Evolutionary conservation across 2,888 invertebrate species (phyloP), one percentile per base, ranked within the genome.

Genomic region (Pantelozetes paolii): DNA sequence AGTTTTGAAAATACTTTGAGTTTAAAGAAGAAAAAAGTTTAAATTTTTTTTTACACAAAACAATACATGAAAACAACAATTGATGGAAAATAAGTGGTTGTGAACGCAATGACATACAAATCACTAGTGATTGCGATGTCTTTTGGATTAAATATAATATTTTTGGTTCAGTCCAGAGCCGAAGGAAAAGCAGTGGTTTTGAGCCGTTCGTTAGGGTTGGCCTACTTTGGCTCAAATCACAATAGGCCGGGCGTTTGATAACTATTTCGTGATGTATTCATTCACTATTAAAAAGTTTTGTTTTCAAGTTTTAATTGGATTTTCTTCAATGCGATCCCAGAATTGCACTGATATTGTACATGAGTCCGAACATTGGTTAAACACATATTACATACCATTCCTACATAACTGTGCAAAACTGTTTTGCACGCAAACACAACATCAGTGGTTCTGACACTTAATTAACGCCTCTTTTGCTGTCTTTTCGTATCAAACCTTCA

Each of bases 241-340:
- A 67, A 67, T 67, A 67, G 67, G 32, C 23, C 67, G 67, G 67
- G 67, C 42, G 67, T 67, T 67, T 23, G 18, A 59, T 42, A 36
- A 42, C n/a, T n/a, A 23, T 42, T 42, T 42, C 23, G 64, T 67
- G 67, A 67, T 67, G 67, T 67, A 67, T 42, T 67, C 40, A 67
- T 67, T 67, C 67, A 67, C 42, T 67, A 32, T 23, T 62, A 2
- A 23, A 8, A 32, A 20, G n/a, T 20, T 26, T 67, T 36, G 32
- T 67, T 42, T 67, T 36, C 42, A 67, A 42, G 1, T 23, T 67
- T 42, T 42, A 42, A 42, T 67, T 40, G 42, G 6, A 13, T 67
- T 67, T 42, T 36, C 40, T 36, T 67, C 8, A 15, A 23, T 1
- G 8, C 36, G 3, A 30, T 8, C 30, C 30, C 32, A 23, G 2